Evolutionary conservation across 2,888 invertebrate species (phyloP), one percentile per base, ranked within the genome.

Genomic region (Polia nebulosa): DNA sequence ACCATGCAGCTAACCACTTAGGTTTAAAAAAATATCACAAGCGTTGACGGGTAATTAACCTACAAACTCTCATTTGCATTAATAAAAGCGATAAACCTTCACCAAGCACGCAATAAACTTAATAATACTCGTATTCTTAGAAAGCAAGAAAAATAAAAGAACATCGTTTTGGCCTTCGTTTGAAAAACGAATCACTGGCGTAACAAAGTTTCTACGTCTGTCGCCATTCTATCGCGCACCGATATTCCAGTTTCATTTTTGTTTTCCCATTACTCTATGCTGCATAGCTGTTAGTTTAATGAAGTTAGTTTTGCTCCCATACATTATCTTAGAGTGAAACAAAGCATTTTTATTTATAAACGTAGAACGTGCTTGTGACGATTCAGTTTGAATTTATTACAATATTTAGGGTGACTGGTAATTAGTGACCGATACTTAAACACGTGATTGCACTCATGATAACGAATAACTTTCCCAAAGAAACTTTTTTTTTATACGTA

Each of bases 351-450:
- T 63, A 34, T 29, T 27, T 32, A 25, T 29, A 39, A 44, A 61
- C 41, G 22, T n/a, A 34, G 60, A 65, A 76, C 71, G 71, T 76
- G 71, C 71, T 61, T 60, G n/a, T 25, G 20, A n/a, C 47, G 25
- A 44, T 61, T 15, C 17, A 17, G 49, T 32, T 53, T 60, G 60
- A 64, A 71, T 76, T 53, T 47, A 41, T 9, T 60, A 39, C 49
- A 57, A n/a, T n/a, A n/a, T n/a, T n/a, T n/a, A n/a, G n/a, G n/a
- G n/a, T n/a, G n/a, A n/a, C n/a, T n/a, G n/a, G n/a, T n/a, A n/a
- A n/a, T n/a, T n/a, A n/a, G n/a, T n/a, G n/a, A n/a, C n/a, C n/a
- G n/a, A n/a, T n/a, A n/a, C n/a, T n/a, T n/a, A n/a, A n/a, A n/a
- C n/a, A n/a, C n/a, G n/a, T n/a, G n/a, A n/a, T n/a, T n/a, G n/a